Base-by-base conservation (phyloP, 2,888 invertebrate genomes). In the Cerastoderma edule region DNA sequence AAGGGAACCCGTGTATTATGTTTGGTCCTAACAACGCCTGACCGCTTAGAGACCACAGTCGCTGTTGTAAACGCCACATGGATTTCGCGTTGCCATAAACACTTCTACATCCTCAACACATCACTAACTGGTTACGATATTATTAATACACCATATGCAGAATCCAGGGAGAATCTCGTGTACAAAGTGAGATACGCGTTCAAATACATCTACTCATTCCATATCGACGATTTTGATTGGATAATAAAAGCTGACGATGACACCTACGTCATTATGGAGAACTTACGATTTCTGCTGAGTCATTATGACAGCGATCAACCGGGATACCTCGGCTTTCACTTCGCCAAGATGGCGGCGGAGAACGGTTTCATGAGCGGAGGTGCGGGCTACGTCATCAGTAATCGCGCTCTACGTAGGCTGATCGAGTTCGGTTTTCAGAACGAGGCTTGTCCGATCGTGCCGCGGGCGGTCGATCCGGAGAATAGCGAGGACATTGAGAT, bases 241-340 rank as follows among this genome's bases (percentile, higher is more conserved):
- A 98, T 99, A 92, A 94, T 98, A 87, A 99, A 99, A 93, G 99
- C 99, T 27, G 99, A 99, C 89, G 99, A 99, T 92, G 99, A 99
- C 90, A 99, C 99, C 94, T 99, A 97, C 92, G 97, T 98, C 33
- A 95, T 99, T 35, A 95, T 99, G 56, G 99, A 99, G 93, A 99
- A 99, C 93, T 94, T 99, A 54, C 94, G 99, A 22, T 97, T 96
- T 90, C 95, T 98, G 96, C 92, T 99, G 32, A 95, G 95, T 33
- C 95, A 95, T 0, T 95, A 97, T 89, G 94, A 95, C 85, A 94
- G 96, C 0, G 94, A 94, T 0, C 95, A 95, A 5, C 96, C 98
- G 0, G 94, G 98, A 8, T 98, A 97, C 92, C 98, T 98, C 89
- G 91, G 91, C 0, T 85, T 88, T 56, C 83, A 89, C 66, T 90